phyloP scores from a whole-genome alignment of 2,113 vertebrate species.

The Grammomys dolichurus region DNA sequence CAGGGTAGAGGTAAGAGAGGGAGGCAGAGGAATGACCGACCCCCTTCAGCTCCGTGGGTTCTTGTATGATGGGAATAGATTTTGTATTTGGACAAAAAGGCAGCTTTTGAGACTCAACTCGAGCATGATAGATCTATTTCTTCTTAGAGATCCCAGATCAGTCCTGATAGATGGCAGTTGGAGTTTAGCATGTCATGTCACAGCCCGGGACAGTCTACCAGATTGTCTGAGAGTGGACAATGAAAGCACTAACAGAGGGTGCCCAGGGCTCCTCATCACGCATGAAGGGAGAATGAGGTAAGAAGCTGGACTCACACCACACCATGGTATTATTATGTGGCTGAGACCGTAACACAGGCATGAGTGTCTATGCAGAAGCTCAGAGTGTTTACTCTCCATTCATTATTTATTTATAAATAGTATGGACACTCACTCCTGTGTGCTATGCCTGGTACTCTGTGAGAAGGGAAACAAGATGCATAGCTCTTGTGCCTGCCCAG shows the following conservation, averaged over 20 bases:
- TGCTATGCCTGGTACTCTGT: not conserved
- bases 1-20: not conserved
- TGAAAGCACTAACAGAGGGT: not conserved
- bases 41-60: not conserved
- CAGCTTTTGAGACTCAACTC: constrained; percentile 50
- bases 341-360: not conserved
- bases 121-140: constrained; percentile 55
- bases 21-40: not conserved
- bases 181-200: constrained; percentile 35
- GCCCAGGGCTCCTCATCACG: not conserved
- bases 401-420: not conserved
- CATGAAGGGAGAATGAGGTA: not conserved
- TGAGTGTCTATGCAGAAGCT: not conserved
- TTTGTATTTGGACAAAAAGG: constrained; percentile 63
- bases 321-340: not conserved
- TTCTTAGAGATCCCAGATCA: constrained; percentile 57
- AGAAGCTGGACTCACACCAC: not conserved
- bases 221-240: not conserved
- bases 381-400: not conserved
- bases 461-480: not conserved
- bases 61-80: constrained; percentile 31
- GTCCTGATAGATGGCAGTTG: constrained; percentile 55
- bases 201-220: constrained; percentile 51
- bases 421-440: not conserved
- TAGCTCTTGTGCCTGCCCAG: not conserved